Evolutionary conservation across 2,113 vertebrate species (phyloP), one percentile per base, ranked within the genome.

Genomic region (Calypte anna): DNA sequence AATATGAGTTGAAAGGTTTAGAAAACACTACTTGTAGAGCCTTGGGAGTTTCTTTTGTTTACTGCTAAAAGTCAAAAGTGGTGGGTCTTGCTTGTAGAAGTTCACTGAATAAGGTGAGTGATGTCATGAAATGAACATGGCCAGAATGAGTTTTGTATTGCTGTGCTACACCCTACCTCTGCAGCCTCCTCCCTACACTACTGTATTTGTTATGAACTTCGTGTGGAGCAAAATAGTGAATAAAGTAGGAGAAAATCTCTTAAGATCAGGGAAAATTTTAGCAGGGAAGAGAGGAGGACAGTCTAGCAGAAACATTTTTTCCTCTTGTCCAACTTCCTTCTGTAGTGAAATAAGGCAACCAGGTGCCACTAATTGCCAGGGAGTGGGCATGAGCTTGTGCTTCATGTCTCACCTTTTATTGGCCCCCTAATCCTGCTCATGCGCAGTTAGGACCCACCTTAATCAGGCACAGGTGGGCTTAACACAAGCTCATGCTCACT

Each of bases 1-100:
- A 68, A 66, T 77, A 72, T 51, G 44, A 88, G 33, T 86, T 83
- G 55, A 85, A 63, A 75, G 18, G 44, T 84, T 86, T 85, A 86
- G 82, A 79, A 90, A 88, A 86, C 0, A 0, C 44, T 81, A 9
- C 33, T 88, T 62, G 20, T 75, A 73, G 84, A 90, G 76, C 10
- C 20, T 64, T 82, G 46, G 31, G 54, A 87, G 22, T 44, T 83
- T 48, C 63, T 88, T 81, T 53, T 81, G 20, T 83, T 93, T 94
- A 30, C 36, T 92, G 50, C 54, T 64, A 19, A 10, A 86, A 83
- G 79, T 53, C 61, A 50, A 6, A 93, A 82, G 27, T 86, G 73
- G 22, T 11, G n/a, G 5, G 3, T n/a, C 73, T 86, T 55, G 7
- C 51, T 83, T 86, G 44, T 44, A 78, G 44, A 83, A 86, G 79